Evolutionary conservation across 2,797 vertebrate species (phyloP).

Genomic region (Sebastes matsubarae): DNA sequence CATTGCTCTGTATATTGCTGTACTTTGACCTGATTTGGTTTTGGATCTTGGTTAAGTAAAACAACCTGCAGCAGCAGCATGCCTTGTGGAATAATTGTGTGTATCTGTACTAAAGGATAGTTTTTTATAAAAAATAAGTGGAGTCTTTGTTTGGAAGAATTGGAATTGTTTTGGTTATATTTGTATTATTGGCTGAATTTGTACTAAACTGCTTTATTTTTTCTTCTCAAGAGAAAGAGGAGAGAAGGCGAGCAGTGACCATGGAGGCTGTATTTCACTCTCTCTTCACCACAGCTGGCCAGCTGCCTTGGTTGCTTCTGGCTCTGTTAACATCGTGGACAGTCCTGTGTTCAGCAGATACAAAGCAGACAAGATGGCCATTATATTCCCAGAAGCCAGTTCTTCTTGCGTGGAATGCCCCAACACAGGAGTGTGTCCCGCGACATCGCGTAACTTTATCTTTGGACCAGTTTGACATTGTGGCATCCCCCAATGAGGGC

Average conservation of each 20-base stretch:
- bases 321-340: constrained; percentile 72
- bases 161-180: background rate
- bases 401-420: constrained; percentile 93
- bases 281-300: constrained; percentile 42
- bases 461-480: constrained; percentile 88
- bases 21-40: too few relatives aligned
- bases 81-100: too few relatives aligned
- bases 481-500: constrained; percentile 92
- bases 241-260: constrained; percentile 56
- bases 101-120: too few relatives aligned
- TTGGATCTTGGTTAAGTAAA: too few relatives aligned
- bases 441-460: constrained; percentile 86
- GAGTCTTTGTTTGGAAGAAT: too few relatives aligned
- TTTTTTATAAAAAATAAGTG: too few relatives aligned
- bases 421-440: constrained; percentile 92
- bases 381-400: constrained; percentile 90
- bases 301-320: constrained; percentile 70
- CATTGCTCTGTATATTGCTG: too few relatives aligned
- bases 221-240: constrained; percentile 42
- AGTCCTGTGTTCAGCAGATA: constrained; percentile 75
- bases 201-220: constrained; percentile 5
- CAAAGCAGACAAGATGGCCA: constrained; percentile 88
- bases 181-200: background rate
- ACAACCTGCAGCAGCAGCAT: too few relatives aligned
- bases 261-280: constrained; percentile 57